These are phyloP conservation scores for Mactromeris polynyma DNA, from an alignment of 2,888 invertebrate genomes.

Conservation along the genomic window DNA sequence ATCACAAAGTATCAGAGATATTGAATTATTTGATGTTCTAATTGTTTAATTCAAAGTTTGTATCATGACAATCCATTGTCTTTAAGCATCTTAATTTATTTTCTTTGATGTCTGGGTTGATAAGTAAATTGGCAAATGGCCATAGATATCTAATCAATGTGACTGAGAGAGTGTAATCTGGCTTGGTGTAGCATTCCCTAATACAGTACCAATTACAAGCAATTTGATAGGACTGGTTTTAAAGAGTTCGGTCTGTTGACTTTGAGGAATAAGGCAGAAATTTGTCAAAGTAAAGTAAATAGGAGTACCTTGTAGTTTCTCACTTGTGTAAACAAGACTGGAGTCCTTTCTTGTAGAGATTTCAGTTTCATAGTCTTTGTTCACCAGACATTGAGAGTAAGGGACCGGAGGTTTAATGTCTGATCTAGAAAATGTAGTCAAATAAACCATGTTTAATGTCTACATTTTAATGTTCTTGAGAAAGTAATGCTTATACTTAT, in stretches of 20 bases:
- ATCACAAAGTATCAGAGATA: neutral
- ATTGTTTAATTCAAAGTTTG: slow-evolving; percentile 31
- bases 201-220: slow-evolving; percentile 46
- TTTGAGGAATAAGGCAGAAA: neutral
- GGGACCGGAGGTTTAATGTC: neutral
- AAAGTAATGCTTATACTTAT: neutral
- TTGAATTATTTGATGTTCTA: neutral
- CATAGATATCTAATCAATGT: slow-evolving; percentile 47
- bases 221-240: slow-evolving; percentile 34
- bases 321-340: neutral
- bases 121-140: slow-evolving; percentile 50
- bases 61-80: slow-evolving; percentile 29
- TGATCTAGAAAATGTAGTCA: neutral
- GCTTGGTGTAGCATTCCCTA: slow-evolving; percentile 46
- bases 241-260: slow-evolving; percentile 20
- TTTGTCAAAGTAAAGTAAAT: slow-evolving; percentile 17
- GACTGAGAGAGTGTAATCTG: neutral
- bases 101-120: slow-evolving; percentile 40
- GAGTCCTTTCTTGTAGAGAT: neutral
- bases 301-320: neutral
- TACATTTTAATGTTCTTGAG: neutral
- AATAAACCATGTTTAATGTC: neutral
- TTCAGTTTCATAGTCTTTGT: neutral
- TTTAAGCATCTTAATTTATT: slow-evolving; percentile 27
- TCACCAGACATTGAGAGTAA: neutral